These are phyloP conservation scores for Synergus laeviventris DNA, from an alignment of 2,888 invertebrate species.

Conservation along the genomic window DNA sequence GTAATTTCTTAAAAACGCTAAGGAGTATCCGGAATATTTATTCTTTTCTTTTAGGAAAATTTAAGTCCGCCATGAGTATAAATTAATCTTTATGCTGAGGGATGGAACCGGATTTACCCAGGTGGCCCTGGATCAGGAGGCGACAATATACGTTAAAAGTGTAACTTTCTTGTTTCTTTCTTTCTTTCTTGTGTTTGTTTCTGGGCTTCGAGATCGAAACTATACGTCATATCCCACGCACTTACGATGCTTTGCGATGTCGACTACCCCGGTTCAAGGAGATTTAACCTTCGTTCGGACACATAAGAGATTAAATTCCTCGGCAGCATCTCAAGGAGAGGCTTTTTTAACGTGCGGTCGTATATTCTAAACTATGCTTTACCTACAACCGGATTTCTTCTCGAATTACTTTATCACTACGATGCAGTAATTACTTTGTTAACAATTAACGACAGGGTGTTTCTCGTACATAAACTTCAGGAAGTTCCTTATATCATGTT, in stretches of 20 bases:
- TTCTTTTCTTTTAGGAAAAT: neutral
- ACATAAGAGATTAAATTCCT: slow-evolving; percentile 36
- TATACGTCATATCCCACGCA: slow-evolving; percentile 15
- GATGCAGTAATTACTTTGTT: neutral
- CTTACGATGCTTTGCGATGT: slow-evolving; percentile 16
- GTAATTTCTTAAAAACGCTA: neutral
- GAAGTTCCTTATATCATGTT: too few relatives aligned
- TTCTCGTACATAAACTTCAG: too few relatives aligned
- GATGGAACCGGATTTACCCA: neutral
- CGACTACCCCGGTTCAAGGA: slow-evolving; percentile 24
- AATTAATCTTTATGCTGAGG: neutral
- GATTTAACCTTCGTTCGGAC: slow-evolving; percentile 33
- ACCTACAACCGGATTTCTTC: slow-evolving; percentile 27
- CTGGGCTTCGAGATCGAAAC: neutral
- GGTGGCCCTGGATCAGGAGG: neutral
- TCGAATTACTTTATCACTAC: slow-evolving; percentile 27
- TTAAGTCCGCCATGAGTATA: neutral
- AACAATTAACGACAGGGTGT: neutral
- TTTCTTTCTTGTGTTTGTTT: neutral
- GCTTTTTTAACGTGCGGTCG: slow-evolving; percentile 20
- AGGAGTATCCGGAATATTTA: too few relatives aligned
- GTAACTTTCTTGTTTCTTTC: neutral
- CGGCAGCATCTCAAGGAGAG: slow-evolving; percentile 29
- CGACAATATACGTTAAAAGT: neutral
- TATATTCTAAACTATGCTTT: slow-evolving; percentile 25